phyloP scores from a whole-genome alignment of 2,113 vertebrate species.

The Hemiprocne comata region DNA sequence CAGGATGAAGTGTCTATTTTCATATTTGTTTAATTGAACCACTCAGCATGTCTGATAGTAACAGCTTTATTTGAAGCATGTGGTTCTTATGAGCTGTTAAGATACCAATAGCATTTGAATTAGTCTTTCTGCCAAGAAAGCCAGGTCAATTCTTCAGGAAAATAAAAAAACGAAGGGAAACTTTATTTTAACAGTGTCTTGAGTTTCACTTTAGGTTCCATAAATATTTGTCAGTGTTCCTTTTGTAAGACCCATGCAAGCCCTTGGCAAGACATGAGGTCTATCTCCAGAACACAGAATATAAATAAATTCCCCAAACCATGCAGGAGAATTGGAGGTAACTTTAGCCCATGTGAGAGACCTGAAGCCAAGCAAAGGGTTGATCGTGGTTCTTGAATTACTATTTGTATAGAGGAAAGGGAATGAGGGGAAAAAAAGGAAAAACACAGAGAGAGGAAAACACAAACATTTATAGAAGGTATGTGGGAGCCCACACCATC shows the following conservation, averaged over 20 bases:
- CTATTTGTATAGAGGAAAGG: background rate
- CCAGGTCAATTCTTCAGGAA: conserved; percentile 65
- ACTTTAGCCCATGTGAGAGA: conserved; percentile 33
- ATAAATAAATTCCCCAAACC: conserved; percentile 67
- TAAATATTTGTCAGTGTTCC: conserved; percentile 76
- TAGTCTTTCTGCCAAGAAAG: conserved; percentile 61
- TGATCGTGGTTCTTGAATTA: conserved; percentile 3
- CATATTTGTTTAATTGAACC: conserved; percentile 73
- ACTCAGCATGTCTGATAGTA: conserved; percentile 33
- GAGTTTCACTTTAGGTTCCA: conserved; percentile 75
- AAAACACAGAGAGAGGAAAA: background rate
- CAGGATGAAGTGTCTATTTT: conserved; percentile 69
- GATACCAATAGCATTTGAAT: conserved; percentile 70
- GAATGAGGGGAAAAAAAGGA: background rate
- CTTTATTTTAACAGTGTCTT: conserved; percentile 78
- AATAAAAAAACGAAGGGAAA: conserved; percentile 62
- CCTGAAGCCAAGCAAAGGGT: conserved; percentile 5
- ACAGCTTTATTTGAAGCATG: conserved; percentile 67
- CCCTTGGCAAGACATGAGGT: conserved; percentile 61
- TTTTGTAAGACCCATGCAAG: conserved; percentile 58
- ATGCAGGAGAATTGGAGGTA: conserved; percentile 31
- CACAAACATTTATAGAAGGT: background rate
- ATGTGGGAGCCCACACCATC: background rate
- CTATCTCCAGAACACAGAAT: conserved; percentile 61
- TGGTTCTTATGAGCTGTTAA: conserved; percentile 69